Conservation (phyloP, 2,888 invertebrate genomes). For the Shargacucullia verbasci region DNA sequence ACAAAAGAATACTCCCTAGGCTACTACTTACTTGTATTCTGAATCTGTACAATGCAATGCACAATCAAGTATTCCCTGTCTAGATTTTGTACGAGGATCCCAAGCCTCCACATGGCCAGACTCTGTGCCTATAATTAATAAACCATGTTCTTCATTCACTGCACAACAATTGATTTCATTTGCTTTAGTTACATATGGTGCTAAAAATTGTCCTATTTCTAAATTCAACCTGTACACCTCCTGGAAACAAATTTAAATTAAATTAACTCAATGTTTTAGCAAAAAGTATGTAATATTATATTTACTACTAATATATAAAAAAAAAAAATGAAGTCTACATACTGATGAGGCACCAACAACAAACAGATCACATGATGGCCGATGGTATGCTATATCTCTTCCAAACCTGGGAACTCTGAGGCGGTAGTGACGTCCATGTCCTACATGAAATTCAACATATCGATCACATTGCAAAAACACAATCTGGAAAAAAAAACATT, state of each 20-base stretch:
- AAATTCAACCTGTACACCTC: conserved; percentile 98
- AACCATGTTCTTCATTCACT: conserved; percentile 96
- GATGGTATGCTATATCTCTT: conserved; percentile 97
- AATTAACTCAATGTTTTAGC: no score
- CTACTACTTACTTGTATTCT: conserved; percentile 77
- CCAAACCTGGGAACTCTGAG: conserved; percentile 98
- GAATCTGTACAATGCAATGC: conserved; percentile 90
- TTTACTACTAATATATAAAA: no score
- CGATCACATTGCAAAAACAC: conserved; percentile 95
- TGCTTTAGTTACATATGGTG: conserved; percentile 93
- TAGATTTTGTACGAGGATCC: conserved; percentile 95
- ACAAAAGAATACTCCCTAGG: not conserved
- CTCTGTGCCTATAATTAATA: conserved; percentile 95
- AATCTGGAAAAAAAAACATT: conserved; percentile 89
- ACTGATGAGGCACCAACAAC: conserved; percentile 96
- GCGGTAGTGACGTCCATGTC: conserved; percentile 96
- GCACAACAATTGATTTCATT: conserved; percentile 94
- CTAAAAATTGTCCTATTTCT: conserved; percentile 97
- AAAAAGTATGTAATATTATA: no score
- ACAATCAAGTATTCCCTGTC: conserved; percentile 95
- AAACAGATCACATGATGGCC: conserved; percentile 96
- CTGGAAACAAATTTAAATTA: conserved; percentile 83
- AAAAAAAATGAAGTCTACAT: conserved; percentile 57
- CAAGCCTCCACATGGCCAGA: conserved; percentile 98
- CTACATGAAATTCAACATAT: conserved; percentile 98